Conservation (phyloP, 2,113 vertebrate genomes). For the Sturnira hondurensis region DNA sequence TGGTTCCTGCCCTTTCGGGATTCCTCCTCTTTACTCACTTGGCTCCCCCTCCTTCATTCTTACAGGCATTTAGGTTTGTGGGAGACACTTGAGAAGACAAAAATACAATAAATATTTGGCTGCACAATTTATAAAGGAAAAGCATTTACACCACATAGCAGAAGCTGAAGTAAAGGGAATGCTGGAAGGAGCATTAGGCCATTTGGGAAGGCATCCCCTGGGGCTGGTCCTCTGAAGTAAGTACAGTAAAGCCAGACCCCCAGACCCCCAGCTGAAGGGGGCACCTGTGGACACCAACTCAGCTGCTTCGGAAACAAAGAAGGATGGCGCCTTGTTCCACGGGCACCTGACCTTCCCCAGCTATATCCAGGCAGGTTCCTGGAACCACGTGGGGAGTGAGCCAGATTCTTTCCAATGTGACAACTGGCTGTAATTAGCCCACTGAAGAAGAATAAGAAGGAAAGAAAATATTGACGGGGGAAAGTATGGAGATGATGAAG, state of each 20-base stretch:
- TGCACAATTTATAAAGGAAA: neutral
- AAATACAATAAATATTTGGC: neutral
- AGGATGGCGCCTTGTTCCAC: neutral
- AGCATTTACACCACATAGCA: neutral
- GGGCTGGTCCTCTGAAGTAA: neutral
- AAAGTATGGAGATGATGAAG: neutral
- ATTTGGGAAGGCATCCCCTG: neutral
- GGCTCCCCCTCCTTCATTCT: neutral
- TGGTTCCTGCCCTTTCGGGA: neutral
- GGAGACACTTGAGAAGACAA: neutral
- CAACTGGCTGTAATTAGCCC: neutral
- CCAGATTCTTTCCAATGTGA: neutral
- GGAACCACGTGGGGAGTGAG: neutral
- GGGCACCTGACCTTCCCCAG: neutral
- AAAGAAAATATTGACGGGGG: neutral
- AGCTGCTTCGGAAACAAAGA: neutral
- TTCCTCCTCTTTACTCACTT: neutral
- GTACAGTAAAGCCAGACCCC: neutral
- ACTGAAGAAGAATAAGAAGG: neutral
- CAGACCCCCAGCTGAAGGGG: neutral
- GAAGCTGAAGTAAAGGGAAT: neutral
- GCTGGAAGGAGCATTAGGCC: neutral
- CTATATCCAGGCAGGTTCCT: neutral
- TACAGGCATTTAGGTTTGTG: neutral
- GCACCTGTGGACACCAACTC: neutral